phyloP scores from a whole-genome alignment of 2,113 vertebrate genomes.

The Holacanthus passer region DNA sequence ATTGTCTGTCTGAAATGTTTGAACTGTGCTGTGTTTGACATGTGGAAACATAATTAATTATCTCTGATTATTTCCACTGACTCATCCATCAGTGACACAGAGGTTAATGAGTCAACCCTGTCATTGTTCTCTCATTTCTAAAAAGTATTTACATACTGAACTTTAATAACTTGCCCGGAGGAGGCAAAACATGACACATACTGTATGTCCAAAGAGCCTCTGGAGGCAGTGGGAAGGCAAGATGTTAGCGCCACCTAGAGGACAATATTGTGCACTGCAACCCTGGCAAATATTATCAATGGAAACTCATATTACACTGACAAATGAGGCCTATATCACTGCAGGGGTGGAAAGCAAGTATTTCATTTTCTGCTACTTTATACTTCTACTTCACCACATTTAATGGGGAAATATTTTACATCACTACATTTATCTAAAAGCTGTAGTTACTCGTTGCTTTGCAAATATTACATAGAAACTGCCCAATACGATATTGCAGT shows the following conservation, averaged over 20 bases:
- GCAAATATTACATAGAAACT: background rate
- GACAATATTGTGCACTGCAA: background rate
- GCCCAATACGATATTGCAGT: background rate
- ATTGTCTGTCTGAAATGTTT: background rate
- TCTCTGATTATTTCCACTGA: background rate
- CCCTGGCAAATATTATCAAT: background rate
- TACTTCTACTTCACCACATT: too few species aligned
- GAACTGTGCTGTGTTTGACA: background rate
- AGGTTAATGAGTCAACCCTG: background rate
- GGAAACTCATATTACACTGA: background rate
- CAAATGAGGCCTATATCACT: too few species aligned
- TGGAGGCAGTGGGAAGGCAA: background rate
- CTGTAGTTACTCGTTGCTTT: too few species aligned
- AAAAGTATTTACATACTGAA: background rate
- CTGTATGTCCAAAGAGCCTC: background rate
- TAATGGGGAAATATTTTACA: too few species aligned
- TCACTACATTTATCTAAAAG: too few species aligned
- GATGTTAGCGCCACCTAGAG: constrained; percentile 48
- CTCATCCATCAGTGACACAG: background rate
- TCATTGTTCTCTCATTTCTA: background rate
- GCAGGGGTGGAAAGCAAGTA: too few species aligned
- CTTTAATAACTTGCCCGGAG: background rate
- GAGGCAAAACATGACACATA: background rate
- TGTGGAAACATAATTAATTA: background rate
- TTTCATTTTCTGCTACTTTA: background rate